A percentile compares a stretch with the other conserved stretches of the same genome.
Conservation (phyloP, 2,797 vertebrate species). For the Onychomys leucogaster region DNA sequence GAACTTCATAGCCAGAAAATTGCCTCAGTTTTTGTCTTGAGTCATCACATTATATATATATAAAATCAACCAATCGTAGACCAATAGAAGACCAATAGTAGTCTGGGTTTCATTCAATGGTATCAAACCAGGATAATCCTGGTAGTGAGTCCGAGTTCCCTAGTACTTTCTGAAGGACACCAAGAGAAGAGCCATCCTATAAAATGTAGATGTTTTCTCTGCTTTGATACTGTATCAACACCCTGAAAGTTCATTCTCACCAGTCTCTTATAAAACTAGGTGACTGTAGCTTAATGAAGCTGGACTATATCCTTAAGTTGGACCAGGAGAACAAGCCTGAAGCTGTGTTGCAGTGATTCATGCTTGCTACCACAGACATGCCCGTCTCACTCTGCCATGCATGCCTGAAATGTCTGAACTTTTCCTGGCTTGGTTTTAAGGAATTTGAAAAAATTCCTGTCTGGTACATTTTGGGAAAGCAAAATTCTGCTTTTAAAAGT, state of each 20-base stretch:
- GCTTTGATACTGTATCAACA: background rate
- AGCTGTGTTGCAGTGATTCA: background rate
- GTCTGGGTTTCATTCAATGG: background rate
- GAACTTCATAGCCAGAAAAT: background rate
- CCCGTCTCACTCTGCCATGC: conserved; percentile 57
- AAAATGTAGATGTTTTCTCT: background rate
- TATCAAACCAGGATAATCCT: too few relatives aligned
- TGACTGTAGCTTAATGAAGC: background rate
- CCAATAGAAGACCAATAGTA: background rate
- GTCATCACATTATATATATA: too few relatives aligned
- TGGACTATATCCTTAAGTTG: background rate
- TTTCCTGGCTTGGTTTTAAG: conserved; percentile 77
- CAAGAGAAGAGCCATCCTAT: background rate
- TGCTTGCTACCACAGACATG: background rate
- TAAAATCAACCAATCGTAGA: too few relatives aligned
- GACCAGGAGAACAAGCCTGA: background rate
- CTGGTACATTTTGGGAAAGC: conserved; percentile 73
- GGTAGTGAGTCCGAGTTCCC: background rate
- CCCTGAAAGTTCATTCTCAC: background rate
- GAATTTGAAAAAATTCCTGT: conserved; percentile 80
- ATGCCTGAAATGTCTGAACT: conserved; percentile 62
- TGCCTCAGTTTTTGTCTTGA: background rate
- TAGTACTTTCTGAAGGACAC: background rate
- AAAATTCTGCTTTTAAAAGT: conserved; percentile 75
- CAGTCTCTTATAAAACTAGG: background rate